phyloP scores from a whole-genome alignment of 2,797 vertebrate genomes.

The Myioborus melanocephalus region DNA sequence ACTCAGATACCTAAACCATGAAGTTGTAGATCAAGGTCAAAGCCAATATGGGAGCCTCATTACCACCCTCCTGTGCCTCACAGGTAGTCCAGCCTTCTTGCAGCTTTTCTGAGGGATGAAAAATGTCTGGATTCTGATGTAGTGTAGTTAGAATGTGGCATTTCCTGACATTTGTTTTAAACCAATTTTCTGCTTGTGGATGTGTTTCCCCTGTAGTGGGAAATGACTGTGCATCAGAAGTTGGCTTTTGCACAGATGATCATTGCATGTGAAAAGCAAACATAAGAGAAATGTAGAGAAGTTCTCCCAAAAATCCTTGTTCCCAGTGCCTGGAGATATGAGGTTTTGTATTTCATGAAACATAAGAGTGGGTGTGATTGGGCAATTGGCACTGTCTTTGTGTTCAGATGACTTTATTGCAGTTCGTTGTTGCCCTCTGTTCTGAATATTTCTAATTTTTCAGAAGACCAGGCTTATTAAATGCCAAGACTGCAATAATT shows the following conservation, averaged over 20 bases:
- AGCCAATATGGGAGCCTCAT: not conserved
- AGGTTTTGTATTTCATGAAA: not conserved
- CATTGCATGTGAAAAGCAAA: not conserved
- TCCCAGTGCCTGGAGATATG: not conserved
- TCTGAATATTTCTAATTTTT: slow-evolving; percentile 50
- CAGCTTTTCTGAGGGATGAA: not conserved
- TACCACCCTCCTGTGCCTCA: not conserved
- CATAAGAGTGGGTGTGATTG: not conserved
- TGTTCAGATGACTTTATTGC: not conserved
- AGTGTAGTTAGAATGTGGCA: not conserved
- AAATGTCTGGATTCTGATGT: not conserved
- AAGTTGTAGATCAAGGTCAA: not conserved
- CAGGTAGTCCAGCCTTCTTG: not conserved
- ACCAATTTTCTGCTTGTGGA: not conserved
- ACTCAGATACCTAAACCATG: not conserved
- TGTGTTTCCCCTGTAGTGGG: not conserved
- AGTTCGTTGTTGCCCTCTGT: slow-evolving; percentile 32
- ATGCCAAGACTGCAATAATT: slow-evolving; percentile 3
- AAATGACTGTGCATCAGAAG: not conserved
- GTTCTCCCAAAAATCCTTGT: not conserved
- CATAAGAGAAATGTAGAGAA: not conserved
- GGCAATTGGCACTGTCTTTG: not conserved
- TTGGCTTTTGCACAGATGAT: not conserved
- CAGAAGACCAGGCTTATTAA: not conserved
- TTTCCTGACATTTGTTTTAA: not conserved